Evolutionary conservation across 2,888 invertebrate genomes (phyloP), one percentile per base, ranked within the genome.

Genomic region (Trypoxylon attenuatum): DNA sequence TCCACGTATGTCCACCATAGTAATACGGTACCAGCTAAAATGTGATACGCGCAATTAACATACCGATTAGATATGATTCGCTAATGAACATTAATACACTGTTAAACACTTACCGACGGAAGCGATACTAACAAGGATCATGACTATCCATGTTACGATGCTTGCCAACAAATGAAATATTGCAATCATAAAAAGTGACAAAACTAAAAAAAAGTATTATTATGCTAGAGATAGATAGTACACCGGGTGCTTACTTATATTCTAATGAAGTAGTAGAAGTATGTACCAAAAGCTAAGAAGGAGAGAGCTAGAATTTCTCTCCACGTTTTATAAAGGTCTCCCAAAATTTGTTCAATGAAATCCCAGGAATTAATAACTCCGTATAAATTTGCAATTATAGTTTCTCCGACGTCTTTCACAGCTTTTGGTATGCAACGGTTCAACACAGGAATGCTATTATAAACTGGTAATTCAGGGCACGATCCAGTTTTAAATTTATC

Each of bases 1-100:
- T 93, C 93, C 77, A 92, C 90, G 82, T 96, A 97, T 0, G 95
- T 95, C 89, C 94, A 95, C 98, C 98, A 98, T 15, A 97, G 87
- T 25, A 95, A 90, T 10, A 87, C 92, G 16, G 96, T 95, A 1
- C 95, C 93, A 38, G 70, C 88, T 89, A 45, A 23, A 81, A 41
- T n/a, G n/a, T n/a, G n/a, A n/a, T n/a, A n/a, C n/a, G n/a, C n/a
- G n/a, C n/a, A n/a, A n/a, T n/a, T 10, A 6, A 47, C 13, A 8
- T 3, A 16, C 19, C 5, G 22, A 38, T 25, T 13, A 5, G 5
- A 23, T 18, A 42, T 10, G 16, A 41, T 27, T 4, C 4, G n/a
- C n/a, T n/a, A n/a, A n/a, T n/a, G n/a, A n/a, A n/a, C n/a, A 2
- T 29, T 13, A 5, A 29, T 29, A 29, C 13, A 22, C 2, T 38